Evolutionary conservation across 2,888 invertebrate genomes (phyloP).

Genomic region (Erebia ligea): DNA sequence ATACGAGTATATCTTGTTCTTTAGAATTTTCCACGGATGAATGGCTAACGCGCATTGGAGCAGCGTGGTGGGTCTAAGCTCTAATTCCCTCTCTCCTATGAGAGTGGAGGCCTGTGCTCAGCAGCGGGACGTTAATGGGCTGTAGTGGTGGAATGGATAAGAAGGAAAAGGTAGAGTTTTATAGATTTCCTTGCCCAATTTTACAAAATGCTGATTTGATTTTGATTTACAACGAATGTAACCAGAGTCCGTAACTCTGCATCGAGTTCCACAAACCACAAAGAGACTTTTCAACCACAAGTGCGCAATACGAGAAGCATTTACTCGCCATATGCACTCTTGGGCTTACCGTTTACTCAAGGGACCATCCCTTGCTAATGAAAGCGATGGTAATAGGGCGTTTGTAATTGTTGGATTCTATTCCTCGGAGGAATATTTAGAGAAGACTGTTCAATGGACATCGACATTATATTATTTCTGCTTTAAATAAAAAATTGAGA

Average conservation of each 20-base stretch:
- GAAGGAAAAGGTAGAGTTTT: neutral
- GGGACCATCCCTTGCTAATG: conserved; percentile 67
- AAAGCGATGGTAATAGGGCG: conserved; percentile 53
- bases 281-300: conserved; percentile 22
- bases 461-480: neutral
- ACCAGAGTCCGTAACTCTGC: neutral
- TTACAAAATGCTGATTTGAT: neutral
- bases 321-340: conserved; percentile 81
- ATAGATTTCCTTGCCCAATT: neutral
- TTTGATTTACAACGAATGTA: neutral
- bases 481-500: too few species aligned
- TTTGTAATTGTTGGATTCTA: conserved; percentile 34
- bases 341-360: conserved; percentile 62
- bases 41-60: too few species aligned
- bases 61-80: too few species aligned
- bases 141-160: too few species aligned
- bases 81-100: too few species aligned
- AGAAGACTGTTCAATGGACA: neutral
- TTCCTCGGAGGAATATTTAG: conserved; percentile 23
- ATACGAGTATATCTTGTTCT: too few species aligned
- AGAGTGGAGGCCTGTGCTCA: too few species aligned
- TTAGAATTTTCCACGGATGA: too few species aligned
- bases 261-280: neutral
- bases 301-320: conserved; percentile 48
- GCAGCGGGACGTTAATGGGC: too few species aligned